These are phyloP conservation scores for Brachionus koreanus DNA, from an alignment of 1,140 invertebrate genomes.

Conservation along the genomic window DNA sequence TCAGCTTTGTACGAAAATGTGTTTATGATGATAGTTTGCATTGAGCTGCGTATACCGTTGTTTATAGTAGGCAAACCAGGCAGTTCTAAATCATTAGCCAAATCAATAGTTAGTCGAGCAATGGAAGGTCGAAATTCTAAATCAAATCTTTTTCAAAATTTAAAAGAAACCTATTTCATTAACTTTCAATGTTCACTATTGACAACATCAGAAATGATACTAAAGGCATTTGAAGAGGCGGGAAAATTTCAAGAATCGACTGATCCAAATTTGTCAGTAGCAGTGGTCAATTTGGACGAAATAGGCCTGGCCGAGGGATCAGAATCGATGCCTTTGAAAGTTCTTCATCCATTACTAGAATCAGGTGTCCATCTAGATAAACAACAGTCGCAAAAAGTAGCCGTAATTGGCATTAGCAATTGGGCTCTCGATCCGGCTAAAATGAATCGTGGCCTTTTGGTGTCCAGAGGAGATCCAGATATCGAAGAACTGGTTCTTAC, in stretches of 20 bases:
- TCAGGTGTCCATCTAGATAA: conserved; percentile 46
- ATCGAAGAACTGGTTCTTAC: conserved; percentile 49
- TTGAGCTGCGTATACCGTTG: conserved; percentile 52
- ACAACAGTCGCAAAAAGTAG: conserved; percentile 47
- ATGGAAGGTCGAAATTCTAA: conserved; percentile 50
- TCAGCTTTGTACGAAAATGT: conserved; percentile 54
- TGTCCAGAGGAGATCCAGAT: conserved; percentile 51
- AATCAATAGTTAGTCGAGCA: conserved; percentile 51
- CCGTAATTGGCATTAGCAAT: conserved; percentile 55
- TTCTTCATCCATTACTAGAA: conserved; percentile 48
- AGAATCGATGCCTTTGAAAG: conserved; percentile 54
- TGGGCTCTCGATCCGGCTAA: conserved; percentile 55
- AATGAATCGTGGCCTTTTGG: conserved; percentile 54
- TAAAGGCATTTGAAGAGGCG: conserved; percentile 51
- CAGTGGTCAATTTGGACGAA: conserved; percentile 54
- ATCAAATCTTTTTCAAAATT: conserved; percentile 48
- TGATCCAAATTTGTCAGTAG: conserved; percentile 50
- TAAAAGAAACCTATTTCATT: conserved; percentile 50
- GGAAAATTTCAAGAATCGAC: conserved; percentile 47
- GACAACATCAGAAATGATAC: conserved; percentile 53
- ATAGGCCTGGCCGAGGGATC: conserved; percentile 53
- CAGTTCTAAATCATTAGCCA: conserved; percentile 54
- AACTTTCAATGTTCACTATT: conserved; percentile 54
- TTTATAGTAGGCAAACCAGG: conserved; percentile 55
- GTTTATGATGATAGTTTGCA: conserved; percentile 54